These are phyloP conservation scores for Cricetomys ansorgei DNA, from an alignment of 2,113 vertebrate species.

Conservation along the genomic window DNA sequence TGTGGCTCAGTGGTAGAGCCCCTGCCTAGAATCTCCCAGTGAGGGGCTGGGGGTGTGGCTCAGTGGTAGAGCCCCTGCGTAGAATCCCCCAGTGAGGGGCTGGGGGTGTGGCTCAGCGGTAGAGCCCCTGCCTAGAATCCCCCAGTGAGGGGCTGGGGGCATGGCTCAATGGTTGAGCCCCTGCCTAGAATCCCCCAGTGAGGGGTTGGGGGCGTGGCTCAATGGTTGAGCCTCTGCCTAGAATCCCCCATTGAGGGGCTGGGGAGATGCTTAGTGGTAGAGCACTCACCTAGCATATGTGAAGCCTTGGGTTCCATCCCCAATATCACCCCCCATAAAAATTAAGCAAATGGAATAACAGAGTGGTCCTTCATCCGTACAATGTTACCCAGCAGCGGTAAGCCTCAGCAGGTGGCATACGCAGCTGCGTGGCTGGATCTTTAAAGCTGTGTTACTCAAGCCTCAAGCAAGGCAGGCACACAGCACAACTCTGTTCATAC, in stretches of 20 bases:
- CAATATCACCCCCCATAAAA: neutral
- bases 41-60: neutral
- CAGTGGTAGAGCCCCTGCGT: no score
- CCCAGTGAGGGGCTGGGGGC: neutral
- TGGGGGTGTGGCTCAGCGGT: no score
- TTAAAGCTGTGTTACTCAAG: neutral
- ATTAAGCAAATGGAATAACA: neutral
- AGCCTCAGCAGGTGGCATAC: neutral
- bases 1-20: neutral
- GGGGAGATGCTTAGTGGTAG: no score
- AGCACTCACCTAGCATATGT: neutral
- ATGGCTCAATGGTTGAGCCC: neutral
- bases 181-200: neutral
- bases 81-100: no score
- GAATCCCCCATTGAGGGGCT: no score
- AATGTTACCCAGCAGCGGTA: neutral
- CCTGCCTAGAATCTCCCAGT: neutral
- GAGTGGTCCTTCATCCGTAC: neutral
- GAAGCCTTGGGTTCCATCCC: neutral
- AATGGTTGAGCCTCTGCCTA: no score
- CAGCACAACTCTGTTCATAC: neutral
- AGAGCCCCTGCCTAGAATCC: neutral
- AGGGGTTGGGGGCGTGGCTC: neutral
- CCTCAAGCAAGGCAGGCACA: neutral
- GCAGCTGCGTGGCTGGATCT: neutral